Evolutionary conservation across 92 coral and sea anemone species (phyloP).

Genomic region (Zoanthus sociatus): DNA sequence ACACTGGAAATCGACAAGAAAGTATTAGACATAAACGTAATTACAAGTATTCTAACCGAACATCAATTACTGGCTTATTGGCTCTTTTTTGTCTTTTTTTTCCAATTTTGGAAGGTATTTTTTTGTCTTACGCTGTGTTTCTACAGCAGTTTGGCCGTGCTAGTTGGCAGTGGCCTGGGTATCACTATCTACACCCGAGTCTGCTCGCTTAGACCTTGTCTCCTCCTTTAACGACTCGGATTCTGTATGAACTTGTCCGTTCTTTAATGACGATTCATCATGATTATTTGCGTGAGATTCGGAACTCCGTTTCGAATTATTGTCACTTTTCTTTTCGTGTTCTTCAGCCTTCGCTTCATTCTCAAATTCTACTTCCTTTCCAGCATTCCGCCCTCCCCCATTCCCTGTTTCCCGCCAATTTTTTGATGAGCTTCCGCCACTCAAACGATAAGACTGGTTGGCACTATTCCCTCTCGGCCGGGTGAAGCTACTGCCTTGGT

Average conservation of each 20-base stretch:
- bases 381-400: conserved; percentile 45
- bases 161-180: conserved; percentile 50
- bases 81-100: background rate
- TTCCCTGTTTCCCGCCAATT: conserved; percentile 76
- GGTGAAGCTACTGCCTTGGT: conserved; percentile 24
- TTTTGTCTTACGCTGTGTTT: background rate
- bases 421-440: conserved; percentile 79
- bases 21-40: background rate
- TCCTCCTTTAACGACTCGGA: conserved; percentile 27
- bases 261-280: conserved; percentile 5
- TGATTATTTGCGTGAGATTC: conserved; percentile 20
- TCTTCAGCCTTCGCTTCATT: conserved; percentile 47
- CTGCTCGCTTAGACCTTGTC: conserved; percentile 56
- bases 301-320: conserved; percentile 19
- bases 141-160: background rate
- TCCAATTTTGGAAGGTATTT: conserved; percentile 16
- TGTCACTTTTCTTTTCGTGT: conserved; percentile 41
- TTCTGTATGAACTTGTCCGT: conserved; percentile 24
- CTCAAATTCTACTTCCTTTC: conserved; percentile 30
- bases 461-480: conserved; percentile 70
- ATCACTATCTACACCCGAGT: conserved; percentile 54
- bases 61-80: background rate
- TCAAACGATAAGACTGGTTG: conserved; percentile 68
- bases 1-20: background rate
- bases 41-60: background rate